Conservation (phyloP, 2,888 invertebrate species). For the Nineta flava region DNA sequence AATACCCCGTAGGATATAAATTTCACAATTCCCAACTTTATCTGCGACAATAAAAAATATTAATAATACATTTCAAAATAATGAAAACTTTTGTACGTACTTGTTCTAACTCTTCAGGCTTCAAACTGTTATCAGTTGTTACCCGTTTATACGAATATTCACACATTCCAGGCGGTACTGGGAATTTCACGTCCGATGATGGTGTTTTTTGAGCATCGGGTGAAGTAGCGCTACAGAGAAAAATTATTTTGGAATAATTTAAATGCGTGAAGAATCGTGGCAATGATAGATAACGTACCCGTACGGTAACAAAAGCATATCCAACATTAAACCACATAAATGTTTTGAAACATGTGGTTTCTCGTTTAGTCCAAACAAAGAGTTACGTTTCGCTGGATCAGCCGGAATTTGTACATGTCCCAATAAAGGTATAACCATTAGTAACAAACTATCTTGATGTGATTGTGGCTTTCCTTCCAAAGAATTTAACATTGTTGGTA, state of each 20-base stretch:
- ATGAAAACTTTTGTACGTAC: slow-evolving; percentile 23
- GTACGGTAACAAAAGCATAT: slow-evolving; percentile 73
- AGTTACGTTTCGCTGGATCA: slow-evolving; percentile 42
- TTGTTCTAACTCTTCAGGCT: slow-evolving; percentile 69
- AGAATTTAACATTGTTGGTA: slow-evolving; percentile 59
- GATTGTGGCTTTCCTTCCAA: slow-evolving; percentile 64
- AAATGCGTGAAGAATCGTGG: background rate
- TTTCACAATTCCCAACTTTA: slow-evolving; percentile 64
- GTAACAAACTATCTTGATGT: slow-evolving; percentile 74
- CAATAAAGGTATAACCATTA: slow-evolving; percentile 64
- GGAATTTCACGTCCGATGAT: slow-evolving; percentile 20
- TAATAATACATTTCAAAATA: background rate
- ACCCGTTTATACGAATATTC: slow-evolving; percentile 60
- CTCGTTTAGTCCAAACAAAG: slow-evolving; percentile 53
- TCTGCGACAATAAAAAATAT: slow-evolving; percentile 23
- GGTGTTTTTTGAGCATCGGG: slow-evolving; percentile 16
- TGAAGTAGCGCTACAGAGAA: slow-evolving; percentile 19
- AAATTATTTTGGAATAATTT: background rate
- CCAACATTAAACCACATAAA: slow-evolving; percentile 62
- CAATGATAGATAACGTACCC: slow-evolving; percentile 36
- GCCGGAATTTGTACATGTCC: slow-evolving; percentile 52
- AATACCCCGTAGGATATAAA: slow-evolving; percentile 69
- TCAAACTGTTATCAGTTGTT: slow-evolving; percentile 50
- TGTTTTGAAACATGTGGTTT: slow-evolving; percentile 51
- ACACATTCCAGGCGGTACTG: slow-evolving; percentile 64